phyloP scores from a whole-genome alignment of 2,888 invertebrate genomes.

The Catotricha subobsoleta region DNA sequence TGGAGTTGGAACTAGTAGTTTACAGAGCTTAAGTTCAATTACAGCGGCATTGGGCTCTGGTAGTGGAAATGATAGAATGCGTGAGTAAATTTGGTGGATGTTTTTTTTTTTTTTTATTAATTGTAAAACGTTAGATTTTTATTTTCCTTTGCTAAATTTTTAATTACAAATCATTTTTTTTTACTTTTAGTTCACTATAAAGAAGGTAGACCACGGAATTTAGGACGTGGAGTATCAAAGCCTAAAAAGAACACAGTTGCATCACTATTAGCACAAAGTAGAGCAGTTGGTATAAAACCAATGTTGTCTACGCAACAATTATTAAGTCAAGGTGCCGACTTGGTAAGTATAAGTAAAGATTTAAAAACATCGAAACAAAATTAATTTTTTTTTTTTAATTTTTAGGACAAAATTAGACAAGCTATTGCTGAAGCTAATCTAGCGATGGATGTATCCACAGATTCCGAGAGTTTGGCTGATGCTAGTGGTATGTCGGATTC shows the following conservation, averaged over 20 bases:
- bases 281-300: constrained; percentile 64
- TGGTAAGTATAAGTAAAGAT: constrained; percentile 29
- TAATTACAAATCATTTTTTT: neutral
- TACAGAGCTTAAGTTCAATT: constrained; percentile 29
- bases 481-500: constrained; percentile 39
- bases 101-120: neutral
- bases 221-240: constrained; percentile 73
- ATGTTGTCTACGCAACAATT: constrained; percentile 56
- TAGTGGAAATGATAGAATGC: constrained; percentile 8
- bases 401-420: constrained; percentile 37
- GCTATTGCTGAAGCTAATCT: constrained; percentile 34
- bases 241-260: constrained; percentile 88
- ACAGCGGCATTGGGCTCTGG: constrained; percentile 26
- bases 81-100: constrained; percentile 5
- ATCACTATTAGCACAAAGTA: constrained; percentile 66
- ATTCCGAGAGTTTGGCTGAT: constrained; percentile 40
- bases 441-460: constrained; percentile 38
- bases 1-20: constrained; percentile 19
- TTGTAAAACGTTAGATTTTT: neutral
- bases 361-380: neutral
- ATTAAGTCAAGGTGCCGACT: constrained; percentile 29
- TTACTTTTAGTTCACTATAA: constrained; percentile 26
- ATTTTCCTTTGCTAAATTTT: neutral
- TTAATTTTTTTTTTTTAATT: constrained; percentile 6
- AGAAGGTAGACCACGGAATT: constrained; percentile 64